Base-by-base conservation (phyloP, 2,113 vertebrate species). In the Phrynocephalus versicolor region DNA sequence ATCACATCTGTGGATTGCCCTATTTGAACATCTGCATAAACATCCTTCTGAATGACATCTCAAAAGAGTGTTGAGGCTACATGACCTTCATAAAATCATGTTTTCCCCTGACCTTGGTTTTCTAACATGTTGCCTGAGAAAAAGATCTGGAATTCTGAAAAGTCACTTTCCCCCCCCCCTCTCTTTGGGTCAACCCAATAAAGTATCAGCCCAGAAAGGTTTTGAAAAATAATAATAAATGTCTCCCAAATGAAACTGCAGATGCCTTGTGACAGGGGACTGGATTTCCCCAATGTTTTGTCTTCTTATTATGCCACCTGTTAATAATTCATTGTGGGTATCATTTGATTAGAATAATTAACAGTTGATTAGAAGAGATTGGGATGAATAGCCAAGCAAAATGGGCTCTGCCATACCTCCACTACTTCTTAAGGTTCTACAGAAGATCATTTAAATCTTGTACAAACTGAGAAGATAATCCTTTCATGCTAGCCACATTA, bases 401-500 rank as follows among this genome's bases (percentile, higher is more conserved):
- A 74, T 37, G 57, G 18, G 12, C 41, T 81, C 21, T 30, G 19
- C 51, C 35, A 23, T 57, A 6, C 33, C 55, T 71, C 14, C 21
- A 71, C 33, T n/a, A 45, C 39, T 80, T 67, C 27, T 39, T 45
- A 67, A 51, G 3, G 19, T 82, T 71, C 51, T 27, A 30, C 67
- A 67, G 27, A 82, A 71, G 51, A 71, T 82, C 15, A 70, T 71
- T 82, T 82, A 70, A 71, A 71, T 70, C 55, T 70, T 82, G 80
- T 37, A 27, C 45, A 82, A 37, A 82, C 69, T 33, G 70, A 37
- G 23, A 3, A 27, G n/a, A 30, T 58, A 71, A 82, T 71, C 51
- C 51, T 71, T 82, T 82, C 14, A 37, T 21, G 8, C 57, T 12
- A 2, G 35, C 15, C 58, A 30, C n/a, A 57, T 71, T 71, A 71